A percentile compares a stretch with the other conserved stretches of the same genome.
These are phyloP conservation scores for Philhelius pedissequus DNA, from an alignment of 2,888 invertebrate genomes.

Conservation along the genomic window DNA sequence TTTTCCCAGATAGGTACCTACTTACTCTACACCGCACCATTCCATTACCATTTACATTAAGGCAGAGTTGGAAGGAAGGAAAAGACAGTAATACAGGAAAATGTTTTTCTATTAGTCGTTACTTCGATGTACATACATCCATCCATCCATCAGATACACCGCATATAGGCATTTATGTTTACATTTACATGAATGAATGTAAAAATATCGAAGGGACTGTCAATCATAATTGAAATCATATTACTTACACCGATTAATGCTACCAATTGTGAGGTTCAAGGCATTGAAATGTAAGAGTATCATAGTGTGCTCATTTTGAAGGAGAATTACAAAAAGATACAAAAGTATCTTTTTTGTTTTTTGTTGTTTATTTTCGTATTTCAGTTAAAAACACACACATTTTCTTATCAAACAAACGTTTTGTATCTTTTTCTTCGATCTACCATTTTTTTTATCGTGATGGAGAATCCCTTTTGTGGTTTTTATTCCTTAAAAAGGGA, in stretches of 20 bases:
- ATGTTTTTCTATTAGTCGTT: slow-evolving; percentile 4
- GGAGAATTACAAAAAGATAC: not conserved
- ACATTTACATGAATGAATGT: slow-evolving; percentile 45
- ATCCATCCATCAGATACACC: slow-evolving; percentile 48
- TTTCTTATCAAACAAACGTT: slow-evolving; percentile 27
- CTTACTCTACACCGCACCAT: not conserved
- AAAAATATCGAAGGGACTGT: slow-evolving; percentile 49
- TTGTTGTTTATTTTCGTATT: slow-evolving; percentile 12
- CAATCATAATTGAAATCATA: slow-evolving; percentile 67
- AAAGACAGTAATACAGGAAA: not conserved
- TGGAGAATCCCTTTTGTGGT: slow-evolving; percentile 25
- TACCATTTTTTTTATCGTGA: slow-evolving; percentile 6
- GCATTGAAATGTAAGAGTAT: not conserved
- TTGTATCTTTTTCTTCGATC: slow-evolving; percentile 19
- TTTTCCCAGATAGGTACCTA: slow-evolving; percentile 12
- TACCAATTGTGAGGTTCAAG: slow-evolving; percentile 37
- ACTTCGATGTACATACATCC: not conserved
- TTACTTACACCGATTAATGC: slow-evolving; percentile 62
- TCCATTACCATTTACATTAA: not conserved
- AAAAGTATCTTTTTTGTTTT: slow-evolving; percentile 30
- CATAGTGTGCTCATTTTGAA: too few species aligned
- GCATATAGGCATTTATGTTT: not conserved
- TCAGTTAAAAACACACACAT: slow-evolving; percentile 15
- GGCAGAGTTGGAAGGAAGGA: too few species aligned
- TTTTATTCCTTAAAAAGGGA: slow-evolving; percentile 5